These are phyloP conservation scores for Scaptomyza cyrtandrae DNA, from an alignment of 2,888 invertebrate species.

Conservation along the genomic window DNA sequence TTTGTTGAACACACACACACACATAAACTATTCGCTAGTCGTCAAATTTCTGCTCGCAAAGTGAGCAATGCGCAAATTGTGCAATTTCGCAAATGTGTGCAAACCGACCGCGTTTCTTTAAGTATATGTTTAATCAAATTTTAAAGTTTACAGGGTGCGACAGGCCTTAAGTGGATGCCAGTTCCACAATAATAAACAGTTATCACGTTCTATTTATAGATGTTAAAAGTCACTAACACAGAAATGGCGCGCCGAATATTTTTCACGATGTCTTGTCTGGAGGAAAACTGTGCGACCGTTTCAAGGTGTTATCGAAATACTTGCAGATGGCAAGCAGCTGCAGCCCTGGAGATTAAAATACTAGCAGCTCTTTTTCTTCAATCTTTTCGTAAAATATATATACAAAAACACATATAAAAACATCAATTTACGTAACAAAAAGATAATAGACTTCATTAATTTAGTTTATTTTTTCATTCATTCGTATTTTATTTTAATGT, in stretches of 20 bases:
- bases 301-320: background rate
- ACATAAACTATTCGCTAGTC: slow-evolving; percentile 38
- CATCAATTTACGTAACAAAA: background rate
- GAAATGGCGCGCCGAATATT: slow-evolving; percentile 68
- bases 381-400: background rate
- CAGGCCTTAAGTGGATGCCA: background rate
- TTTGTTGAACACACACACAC: slow-evolving; percentile 22
- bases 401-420: background rate
- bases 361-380: background rate
- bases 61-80: slow-evolving; percentile 4
- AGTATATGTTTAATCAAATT: background rate
- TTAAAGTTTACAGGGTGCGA: background rate
- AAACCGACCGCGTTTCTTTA: slow-evolving; percentile 10
- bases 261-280: slow-evolving; percentile 62
- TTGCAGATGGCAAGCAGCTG: background rate
- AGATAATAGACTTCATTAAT: background rate
- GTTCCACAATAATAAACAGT: background rate
- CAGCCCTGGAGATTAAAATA: slow-evolving; percentile 28
- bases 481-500: background rate
- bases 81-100: slow-evolving; percentile 29
- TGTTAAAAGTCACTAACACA: slow-evolving; percentile 42
- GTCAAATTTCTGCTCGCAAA: slow-evolving; percentile 25
- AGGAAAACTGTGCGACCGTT: slow-evolving; percentile 32
- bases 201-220: background rate
- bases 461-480: background rate